phyloP scores from a whole-genome alignment of 1,140 invertebrate genomes.

The Gonioctena quinquepunctata region DNA sequence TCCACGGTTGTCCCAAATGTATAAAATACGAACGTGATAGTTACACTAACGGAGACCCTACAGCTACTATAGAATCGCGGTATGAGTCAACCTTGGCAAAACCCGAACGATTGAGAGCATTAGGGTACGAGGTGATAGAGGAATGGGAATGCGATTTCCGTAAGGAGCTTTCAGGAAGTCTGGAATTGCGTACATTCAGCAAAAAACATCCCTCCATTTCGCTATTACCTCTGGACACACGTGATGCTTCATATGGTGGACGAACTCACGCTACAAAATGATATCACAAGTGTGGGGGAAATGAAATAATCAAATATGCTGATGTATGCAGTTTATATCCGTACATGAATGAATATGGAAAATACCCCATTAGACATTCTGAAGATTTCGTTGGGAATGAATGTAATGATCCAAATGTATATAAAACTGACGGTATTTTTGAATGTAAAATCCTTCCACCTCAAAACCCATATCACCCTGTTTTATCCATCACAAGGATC shows the following conservation, averaged over 20 bases:
- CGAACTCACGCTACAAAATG: slow-evolving; percentile 12
- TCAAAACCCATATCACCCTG: slow-evolving; percentile 44
- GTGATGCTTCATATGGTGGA: slow-evolving; percentile 21
- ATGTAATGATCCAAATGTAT: background rate
- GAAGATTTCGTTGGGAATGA: slow-evolving; percentile 18
- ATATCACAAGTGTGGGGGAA: slow-evolving; percentile 10
- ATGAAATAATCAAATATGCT: slow-evolving; percentile 49
- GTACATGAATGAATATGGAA: slow-evolving; percentile 40
- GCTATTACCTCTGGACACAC: background rate
- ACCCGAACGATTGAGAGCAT: background rate
- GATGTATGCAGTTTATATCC: slow-evolving; percentile 52
- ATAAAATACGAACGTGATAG: background rate
- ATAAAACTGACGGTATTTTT: slow-evolving; percentile 34
- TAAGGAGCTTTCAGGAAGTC: background rate
- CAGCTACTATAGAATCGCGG: background rate
- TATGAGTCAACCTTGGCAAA: slow-evolving; percentile 1
- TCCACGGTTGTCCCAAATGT: slow-evolving; percentile 4
- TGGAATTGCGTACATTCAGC: background rate
- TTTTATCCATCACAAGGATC: slow-evolving; percentile 39
- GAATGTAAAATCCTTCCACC: slow-evolving; percentile 49
- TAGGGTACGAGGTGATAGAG: slow-evolving; percentile 6
- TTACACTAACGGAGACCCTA: background rate
- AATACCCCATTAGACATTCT: slow-evolving; percentile 52
- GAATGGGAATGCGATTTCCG: slow-evolving; percentile 14
- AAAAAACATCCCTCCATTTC: background rate